Base-by-base conservation (phyloP, 2,888 invertebrate genomes). In the Sicus ferrugineus region DNA sequence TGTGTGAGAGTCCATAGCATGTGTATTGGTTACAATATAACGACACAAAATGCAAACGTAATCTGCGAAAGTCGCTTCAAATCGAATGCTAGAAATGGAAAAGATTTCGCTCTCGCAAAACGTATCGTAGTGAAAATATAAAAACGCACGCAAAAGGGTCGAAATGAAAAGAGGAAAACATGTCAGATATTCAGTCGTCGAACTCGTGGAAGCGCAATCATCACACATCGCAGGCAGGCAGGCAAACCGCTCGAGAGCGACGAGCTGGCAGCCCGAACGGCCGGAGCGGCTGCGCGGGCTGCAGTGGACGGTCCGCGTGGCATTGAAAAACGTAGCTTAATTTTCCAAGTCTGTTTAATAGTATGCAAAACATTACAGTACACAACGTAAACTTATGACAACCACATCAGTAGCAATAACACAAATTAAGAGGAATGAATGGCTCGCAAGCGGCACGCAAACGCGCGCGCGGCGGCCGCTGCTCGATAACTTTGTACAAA, bases 331-430 rank as follows among this genome's bases (percentile, higher is more conserved):
- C 54, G 28, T 54, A 28, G 54, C 54, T 54, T 26, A 42, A 9
- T 4, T 42, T 42, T n/a, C 16, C 5, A 42, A n/a, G 42, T 42
- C 42, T 16, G n/a, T 42, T 42, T 7, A 42, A 7, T 4, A 42
- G n/a, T 61, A 61, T 61, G 61, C 61, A 61, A 61, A 61, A 42
- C 21, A 38, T 61, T 42, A 61, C 42, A 56, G 28, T 56, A 23
- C 7, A 56, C 30, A 42, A 61, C 38, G 61, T 61, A 42, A 46
- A 26, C 21, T 21, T 26, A 28, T 42, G 42, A 42, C 16, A 42
- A 61, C 61, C 42, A 61, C n/a, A 52, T 52, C 14, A 26, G 23
- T 54, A 54, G 23, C 23, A 26, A 23, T 54, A 54, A 61, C 61
- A 61, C 42, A 42, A 38, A 61, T 42, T 61, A 42, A 42, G 42